Evolutionary conservation across 2,113 vertebrate species (phyloP), one percentile per base, ranked within the genome.

Genomic region (Microtus ochrogaster): DNA sequence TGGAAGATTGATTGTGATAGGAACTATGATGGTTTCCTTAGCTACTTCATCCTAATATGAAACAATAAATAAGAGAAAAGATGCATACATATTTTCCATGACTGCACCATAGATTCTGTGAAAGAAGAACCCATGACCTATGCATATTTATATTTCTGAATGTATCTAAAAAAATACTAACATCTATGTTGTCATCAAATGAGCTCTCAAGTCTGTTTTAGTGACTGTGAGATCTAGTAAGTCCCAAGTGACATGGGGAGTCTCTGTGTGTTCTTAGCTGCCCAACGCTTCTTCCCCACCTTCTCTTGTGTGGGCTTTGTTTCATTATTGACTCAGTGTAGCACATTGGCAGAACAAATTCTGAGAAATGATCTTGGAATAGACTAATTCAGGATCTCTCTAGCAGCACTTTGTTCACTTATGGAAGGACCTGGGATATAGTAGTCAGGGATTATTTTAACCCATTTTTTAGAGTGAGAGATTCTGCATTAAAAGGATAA

Each of bases 61-160:
- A 85, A 73, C 16, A 12, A 58, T 74, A 96, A 92, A 87, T 92
- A 72, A 70, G 93, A 85, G 26, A 47, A 39, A 91, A 70, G 77
- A 13, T 26, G 0, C 12, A 72, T 41, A 39, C 7, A 36, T 36
- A 63, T 81, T 94, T 92, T 81, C 77, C 41, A 44, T 55, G 30
- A 24, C 63, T 63, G 28, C 5, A 36, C 17, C 55, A 19, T 68
- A 73, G 61, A 86, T 91, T 94, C 24, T 12, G 13, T 82, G 26
- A 86, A 89, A 70, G 30, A 76, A 2, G 33, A n/a, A 44, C 66
- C 44, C 24, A 3, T 89, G 52, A 30, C 7, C 2, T 88, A 33
- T 58, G 70, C 39, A 10, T 58, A 65, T 41, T 74, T 91, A 44
- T 58, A 49, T 61, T n/a, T 44, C n/a, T 58, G 17, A 87, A 66